Percentiles rank a stretch among this genome's conserved stretches.
Conservation (phyloP, 2,113 vertebrate species). For the Hemicordylus capensis region DNA sequence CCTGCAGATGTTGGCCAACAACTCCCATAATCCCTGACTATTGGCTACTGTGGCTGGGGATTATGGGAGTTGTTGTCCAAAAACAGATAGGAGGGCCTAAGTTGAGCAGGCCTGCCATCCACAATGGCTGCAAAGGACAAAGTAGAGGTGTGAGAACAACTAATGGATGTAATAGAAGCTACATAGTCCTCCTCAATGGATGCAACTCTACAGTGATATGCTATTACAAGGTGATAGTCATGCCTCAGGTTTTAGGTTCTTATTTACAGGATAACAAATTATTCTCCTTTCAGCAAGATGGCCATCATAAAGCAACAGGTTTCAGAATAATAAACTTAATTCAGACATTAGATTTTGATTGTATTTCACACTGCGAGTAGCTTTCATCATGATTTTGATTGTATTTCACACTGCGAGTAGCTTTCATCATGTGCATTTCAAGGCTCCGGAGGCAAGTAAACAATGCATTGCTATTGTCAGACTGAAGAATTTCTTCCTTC, state of each 20-base stretch:
- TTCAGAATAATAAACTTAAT: background rate
- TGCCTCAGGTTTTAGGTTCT: background rate
- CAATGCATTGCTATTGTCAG: background rate
- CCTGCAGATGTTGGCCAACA: too few relatives aligned
- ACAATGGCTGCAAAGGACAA: too few relatives aligned
- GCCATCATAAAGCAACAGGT: background rate
- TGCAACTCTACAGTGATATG: too few relatives aligned
- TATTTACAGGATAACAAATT: background rate
- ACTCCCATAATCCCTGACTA: too few relatives aligned
- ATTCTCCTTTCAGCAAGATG: background rate
- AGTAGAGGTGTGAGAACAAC: background rate
- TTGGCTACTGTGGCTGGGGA: too few relatives aligned
- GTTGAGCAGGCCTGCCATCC: too few relatives aligned
- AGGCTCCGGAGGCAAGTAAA: slow-evolving; percentile 16
- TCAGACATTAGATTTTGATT: background rate
- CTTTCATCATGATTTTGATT: background rate
- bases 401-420: background rate
- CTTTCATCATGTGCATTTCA: background rate
- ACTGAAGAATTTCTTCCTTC: slow-evolving; percentile 6
- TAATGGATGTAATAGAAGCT: background rate
- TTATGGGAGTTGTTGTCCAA: too few relatives aligned
- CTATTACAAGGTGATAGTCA: background rate
- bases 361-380: background rate
- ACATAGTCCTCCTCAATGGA: background rate
- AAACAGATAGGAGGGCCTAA: too few relatives aligned